These are phyloP conservation scores for Mycogona germanica DNA, from an alignment of 2,888 invertebrate species.

Conservation along the genomic window DNA sequence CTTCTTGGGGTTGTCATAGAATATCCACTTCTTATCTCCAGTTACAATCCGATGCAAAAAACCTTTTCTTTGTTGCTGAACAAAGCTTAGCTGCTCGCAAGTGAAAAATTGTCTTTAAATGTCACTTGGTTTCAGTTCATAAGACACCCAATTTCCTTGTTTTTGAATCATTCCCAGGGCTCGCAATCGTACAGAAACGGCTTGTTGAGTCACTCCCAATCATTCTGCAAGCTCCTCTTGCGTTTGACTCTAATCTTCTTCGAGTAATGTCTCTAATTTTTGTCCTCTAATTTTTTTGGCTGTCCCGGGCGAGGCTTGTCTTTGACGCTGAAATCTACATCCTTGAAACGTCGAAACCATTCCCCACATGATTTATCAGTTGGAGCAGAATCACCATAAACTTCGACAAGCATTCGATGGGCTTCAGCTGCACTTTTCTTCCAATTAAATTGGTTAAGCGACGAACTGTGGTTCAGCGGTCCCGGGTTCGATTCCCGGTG, in stretches of 20 bases:
- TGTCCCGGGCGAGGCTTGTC: too few relatives aligned
- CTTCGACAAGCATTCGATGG: not conserved
- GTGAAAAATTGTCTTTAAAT: not conserved
- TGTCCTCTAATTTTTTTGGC: too few relatives aligned
- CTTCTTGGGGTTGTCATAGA: not conserved
- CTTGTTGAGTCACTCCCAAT: not conserved
- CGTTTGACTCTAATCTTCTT: too few relatives aligned
- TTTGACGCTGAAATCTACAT: too few relatives aligned
- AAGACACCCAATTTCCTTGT: not conserved
- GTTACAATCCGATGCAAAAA: not conserved
- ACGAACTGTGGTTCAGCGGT: too few relatives aligned
- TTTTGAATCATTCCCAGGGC: not conserved
- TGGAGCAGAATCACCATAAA: not conserved
- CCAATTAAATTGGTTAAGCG: too few relatives aligned
- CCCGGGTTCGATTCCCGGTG: too few relatives aligned
- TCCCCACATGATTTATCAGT: not conserved
- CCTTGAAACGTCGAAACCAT: too few relatives aligned
- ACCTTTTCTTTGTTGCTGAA: constrained; percentile 2
- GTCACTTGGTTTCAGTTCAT: not conserved
- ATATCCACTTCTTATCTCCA: not conserved
- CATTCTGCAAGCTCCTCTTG: too few relatives aligned
- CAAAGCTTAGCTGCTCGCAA: not conserved
- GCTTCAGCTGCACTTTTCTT: not conserved
- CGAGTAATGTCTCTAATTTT: not conserved
- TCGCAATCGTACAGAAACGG: not conserved